Base-by-base conservation (phyloP, 2,113 vertebrate species). In the Phainopepla nitens region DNA sequence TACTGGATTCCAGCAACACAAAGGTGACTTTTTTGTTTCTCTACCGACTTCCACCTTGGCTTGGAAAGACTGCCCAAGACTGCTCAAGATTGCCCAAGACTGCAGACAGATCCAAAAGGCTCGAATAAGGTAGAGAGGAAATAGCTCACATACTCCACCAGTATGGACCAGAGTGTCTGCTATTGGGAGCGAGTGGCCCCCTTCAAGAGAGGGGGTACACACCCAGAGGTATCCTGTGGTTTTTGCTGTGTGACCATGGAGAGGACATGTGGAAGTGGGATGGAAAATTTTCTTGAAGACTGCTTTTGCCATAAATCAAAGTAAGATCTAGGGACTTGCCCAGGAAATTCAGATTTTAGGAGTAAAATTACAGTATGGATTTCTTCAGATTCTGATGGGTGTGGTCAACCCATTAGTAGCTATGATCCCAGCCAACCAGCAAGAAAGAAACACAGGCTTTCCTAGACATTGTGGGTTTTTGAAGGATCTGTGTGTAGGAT, bases 41-140 rank as follows among this genome's bases (percentile, higher is more conserved):
- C 10, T 10, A 25, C 27, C 0, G 1, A 25, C 15, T 44, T 45
- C 10, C 1, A 1, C 27, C 22, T 45, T 56, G 21, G 10, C 50
- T 36, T 15, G 3, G 33, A 56, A 66, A 35, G 39, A 42, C 14
- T 41, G 42, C 27, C 56, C 42, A 45, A 31, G 54, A 39, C 31
- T 42, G 42, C 39, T 12, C 39, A 39, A 9, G 39, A 39, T 39
- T 66, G 18, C 19, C 25, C 66, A 41, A 18, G 16, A 14, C 51
- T 66, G 25, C 21, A 47, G 27, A 56, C 10, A 47, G n/a, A 33
- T 45, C 21, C 27, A 31, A 56, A 66, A 56, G 21, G 27, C 16
- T 45, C 0, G 1, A 68, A 44, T 20, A 57, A 49, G 11, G 14
- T 6, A 41, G n/a, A 68, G 18, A 57, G 14, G 28, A 57, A 57